These are phyloP conservation scores for Tillus elongatus DNA, from an alignment of 2,888 invertebrate species.

Conservation along the genomic window DNA sequence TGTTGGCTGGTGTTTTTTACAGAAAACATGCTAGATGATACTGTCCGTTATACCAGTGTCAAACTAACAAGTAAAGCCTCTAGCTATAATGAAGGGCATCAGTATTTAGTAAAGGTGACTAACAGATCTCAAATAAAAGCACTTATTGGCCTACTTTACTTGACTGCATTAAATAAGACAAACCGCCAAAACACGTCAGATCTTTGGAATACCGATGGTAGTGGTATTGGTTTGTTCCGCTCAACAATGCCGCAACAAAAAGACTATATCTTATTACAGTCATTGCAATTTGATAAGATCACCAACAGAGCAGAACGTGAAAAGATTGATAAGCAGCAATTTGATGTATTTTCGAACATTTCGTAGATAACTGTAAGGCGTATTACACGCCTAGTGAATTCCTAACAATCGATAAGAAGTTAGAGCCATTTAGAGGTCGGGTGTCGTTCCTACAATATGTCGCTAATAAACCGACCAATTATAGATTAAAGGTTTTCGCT, in stretches of 20 bases:
- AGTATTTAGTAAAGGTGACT: conserved; percentile 7
- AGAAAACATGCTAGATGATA: not conserved
- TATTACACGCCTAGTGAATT: conserved; percentile 5
- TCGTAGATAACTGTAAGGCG: conserved; percentile 9
- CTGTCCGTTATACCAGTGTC: conserved; percentile 4
- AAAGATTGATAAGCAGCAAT: conserved; percentile 9
- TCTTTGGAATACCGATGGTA: conserved; percentile 10
- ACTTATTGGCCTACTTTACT: conserved; percentile 8
- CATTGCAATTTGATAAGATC: not conserved
- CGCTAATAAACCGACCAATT: conserved; percentile 5
- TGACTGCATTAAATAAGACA: conserved; percentile 7
- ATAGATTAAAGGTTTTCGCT: conserved; percentile 7
- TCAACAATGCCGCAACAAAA: conserved; percentile 7
- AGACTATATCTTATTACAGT: not conserved
- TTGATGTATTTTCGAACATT: conserved; percentile 7
- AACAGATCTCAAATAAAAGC: conserved; percentile 8
- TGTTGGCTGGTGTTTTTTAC: no score
- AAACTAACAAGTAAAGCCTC: conserved; percentile 4
- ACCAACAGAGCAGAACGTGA: conserved; percentile 2
- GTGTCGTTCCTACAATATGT: conserved; percentile 8
- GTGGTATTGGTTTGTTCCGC: conserved; percentile 8
- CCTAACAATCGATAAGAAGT: conserved; percentile 9
- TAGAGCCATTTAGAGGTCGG: conserved; percentile 8
- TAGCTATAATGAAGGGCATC: conserved; percentile 5
- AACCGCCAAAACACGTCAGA: conserved; percentile 6